Conservation (phyloP, 1,140 invertebrate genomes). For the Heliothis subflexa region DNA sequence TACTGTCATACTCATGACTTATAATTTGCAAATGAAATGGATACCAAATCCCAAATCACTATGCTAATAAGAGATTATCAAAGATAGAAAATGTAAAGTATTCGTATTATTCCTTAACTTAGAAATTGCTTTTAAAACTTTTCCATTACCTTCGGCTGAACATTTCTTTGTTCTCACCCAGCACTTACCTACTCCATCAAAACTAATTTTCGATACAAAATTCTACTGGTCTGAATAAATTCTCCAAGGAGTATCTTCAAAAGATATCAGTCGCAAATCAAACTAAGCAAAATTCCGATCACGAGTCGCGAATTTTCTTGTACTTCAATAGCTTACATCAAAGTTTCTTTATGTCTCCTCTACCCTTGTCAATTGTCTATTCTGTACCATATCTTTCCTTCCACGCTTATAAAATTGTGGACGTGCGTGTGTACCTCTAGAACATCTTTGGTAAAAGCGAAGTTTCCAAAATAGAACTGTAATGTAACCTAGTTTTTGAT, state of each 20-base stretch:
- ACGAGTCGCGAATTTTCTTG: conserved; percentile 68
- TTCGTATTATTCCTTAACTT: conserved; percentile 7
- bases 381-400: conserved; percentile 65
- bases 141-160: conserved; percentile 18
- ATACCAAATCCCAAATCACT: background rate
- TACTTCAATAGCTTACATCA: conserved; percentile 72
- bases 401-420: conserved; percentile 61
- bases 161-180: conserved; percentile 17
- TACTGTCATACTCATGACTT: no score
- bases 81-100: background rate
- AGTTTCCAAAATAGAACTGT: conserved; percentile 42
- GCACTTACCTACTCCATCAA: background rate
- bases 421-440: conserved; percentile 19
- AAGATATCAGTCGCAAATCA: conserved; percentile 60
- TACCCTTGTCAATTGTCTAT: conserved; percentile 78
- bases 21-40: background rate
- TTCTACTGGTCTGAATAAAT: conserved; percentile 48
- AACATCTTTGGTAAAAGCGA: conserved; percentile 42
- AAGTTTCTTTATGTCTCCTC: conserved; percentile 68
- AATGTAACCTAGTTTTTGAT: conserved; percentile 44
- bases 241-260: conserved; percentile 47
- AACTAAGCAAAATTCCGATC: conserved; percentile 69
- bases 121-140: conserved; percentile 25
- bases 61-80: background rate
- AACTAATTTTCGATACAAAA: conserved; percentile 40